Conservation (phyloP, 2,797 vertebrate genomes). For the Rhynchotus rufescens region DNA sequence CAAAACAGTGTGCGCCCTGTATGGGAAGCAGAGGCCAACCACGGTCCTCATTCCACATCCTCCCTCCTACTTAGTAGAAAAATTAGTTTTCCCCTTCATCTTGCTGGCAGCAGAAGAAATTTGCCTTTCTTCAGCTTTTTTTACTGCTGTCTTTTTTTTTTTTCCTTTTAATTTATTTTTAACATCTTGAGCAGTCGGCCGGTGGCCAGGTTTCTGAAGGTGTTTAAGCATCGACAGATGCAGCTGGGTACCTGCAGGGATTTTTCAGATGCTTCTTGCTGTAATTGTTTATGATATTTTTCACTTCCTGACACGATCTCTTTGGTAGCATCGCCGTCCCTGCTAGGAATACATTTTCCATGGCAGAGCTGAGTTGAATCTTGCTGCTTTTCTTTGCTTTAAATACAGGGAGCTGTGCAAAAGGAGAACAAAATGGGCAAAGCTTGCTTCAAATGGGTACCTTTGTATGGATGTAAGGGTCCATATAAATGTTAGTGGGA, state of each 20-base stretch:
- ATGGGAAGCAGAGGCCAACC: neutral
- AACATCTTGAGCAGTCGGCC: constrained; percentile 52
- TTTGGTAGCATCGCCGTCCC: neutral
- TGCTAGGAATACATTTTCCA: neutral
- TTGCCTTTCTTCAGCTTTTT: constrained; percentile 16
- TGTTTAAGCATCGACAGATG: constrained; percentile 55
- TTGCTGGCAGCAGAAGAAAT: neutral
- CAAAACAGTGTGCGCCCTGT: neutral
- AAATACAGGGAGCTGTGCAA: neutral
- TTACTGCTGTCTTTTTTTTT: neutral
- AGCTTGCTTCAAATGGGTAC: neutral
- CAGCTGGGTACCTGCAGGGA: constrained; percentile 57
- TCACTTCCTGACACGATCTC: constrained; percentile 1
- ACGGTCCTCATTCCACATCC: neutral
- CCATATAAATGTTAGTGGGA: neutral
- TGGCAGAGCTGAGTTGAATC: neutral
- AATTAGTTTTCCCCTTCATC: neutral
- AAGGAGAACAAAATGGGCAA: neutral
- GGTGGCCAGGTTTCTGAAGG: constrained; percentile 53
- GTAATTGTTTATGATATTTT: constrained; percentile 55
- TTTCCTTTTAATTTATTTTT: neutral
- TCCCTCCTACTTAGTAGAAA: neutral
- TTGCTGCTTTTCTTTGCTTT: neutral
- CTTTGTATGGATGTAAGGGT: neutral
- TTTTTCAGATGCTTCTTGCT: constrained; percentile 48